A percentile compares a stretch with the other conserved stretches of the same genome.
phyloP scores from a whole-genome alignment of 2,888 invertebrate genomes.

The Caenorhabditis drosophilae region DNA sequence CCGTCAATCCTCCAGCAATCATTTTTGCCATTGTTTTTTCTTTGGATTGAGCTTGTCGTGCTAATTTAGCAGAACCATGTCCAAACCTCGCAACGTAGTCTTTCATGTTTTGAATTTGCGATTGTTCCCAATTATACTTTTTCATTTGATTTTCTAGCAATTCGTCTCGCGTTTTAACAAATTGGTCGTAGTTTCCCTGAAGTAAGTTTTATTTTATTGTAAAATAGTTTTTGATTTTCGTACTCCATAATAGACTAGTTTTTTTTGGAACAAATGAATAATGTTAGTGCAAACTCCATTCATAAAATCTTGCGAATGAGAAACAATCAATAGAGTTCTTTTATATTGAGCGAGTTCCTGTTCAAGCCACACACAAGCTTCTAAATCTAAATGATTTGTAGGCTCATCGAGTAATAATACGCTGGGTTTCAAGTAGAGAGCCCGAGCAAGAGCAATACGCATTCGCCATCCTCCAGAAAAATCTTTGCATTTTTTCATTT shows the following conservation, averaged over 20 bases:
- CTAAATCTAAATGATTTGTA: conserved; percentile 77
- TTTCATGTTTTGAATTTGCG: conserved; percentile 99
- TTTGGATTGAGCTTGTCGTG: conserved; percentile 97
- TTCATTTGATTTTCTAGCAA: conserved; percentile 97
- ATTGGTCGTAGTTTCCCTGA: conserved; percentile 90
- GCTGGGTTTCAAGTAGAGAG: conserved; percentile 74
- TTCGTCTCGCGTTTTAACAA: conserved; percentile 89
- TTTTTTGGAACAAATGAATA: conserved; percentile 89
- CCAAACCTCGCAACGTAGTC: conserved; percentile 98
- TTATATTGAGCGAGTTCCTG: conserved; percentile 95
- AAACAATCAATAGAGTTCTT: conserved; percentile 93
- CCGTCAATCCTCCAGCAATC: conserved; percentile 96
- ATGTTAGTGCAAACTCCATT: conserved; percentile 92
- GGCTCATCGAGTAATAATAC: conserved; percentile 75
- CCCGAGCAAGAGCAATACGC: conserved; percentile 75
- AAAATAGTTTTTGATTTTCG: conserved; percentile 58
- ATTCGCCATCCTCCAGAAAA: conserved; percentile 76
- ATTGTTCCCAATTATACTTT: conserved; percentile 99
- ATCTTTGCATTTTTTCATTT: conserved; percentile 77
- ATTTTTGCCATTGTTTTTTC: conserved; percentile 99
- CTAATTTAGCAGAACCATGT: conserved; percentile 97
- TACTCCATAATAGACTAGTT: conserved; percentile 90
- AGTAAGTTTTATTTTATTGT: neutral
- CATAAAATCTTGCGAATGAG: conserved; percentile 97
- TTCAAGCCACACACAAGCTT: conserved; percentile 99